Percentiles rank a stretch among this genome's conserved stretches.
Evolutionary conservation across 2,113 vertebrate genomes (phyloP).

Genomic region (Agelaius phoeniceus): DNA sequence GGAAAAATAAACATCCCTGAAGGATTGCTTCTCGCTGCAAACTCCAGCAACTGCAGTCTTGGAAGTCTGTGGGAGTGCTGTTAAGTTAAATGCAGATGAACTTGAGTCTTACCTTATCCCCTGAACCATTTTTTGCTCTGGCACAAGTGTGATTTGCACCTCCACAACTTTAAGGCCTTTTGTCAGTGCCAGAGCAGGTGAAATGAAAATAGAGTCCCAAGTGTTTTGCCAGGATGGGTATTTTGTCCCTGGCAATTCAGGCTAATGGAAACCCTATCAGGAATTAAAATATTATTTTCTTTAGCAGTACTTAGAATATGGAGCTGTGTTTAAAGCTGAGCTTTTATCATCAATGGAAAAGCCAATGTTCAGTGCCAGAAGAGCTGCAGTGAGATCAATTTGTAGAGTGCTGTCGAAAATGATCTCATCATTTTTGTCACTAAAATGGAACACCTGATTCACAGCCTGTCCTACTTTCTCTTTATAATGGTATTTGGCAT

Average conservation of each 20-base stretch:
- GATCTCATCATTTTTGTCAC: conserved; percentile 63
- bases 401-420: conserved; percentile 60
- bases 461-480: conserved; percentile 49
- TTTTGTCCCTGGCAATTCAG: conserved; percentile 39
- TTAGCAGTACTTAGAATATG: conserved; percentile 43
- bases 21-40: conserved; percentile 42
- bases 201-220: conserved; percentile 3
- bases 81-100: conserved; percentile 30
- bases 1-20: conserved; percentile 37
- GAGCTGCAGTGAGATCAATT: conserved; percentile 62
- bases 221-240: not conserved
- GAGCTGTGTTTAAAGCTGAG: conserved; percentile 30
- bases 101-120: not conserved
- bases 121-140: conserved; percentile 9
- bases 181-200: conserved; percentile 25
- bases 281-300: conserved; percentile 58
- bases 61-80: conserved; percentile 15
- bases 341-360: conserved; percentile 41
- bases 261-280: conserved; percentile 57
- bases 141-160: conserved; percentile 34
- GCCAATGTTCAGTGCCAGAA: conserved; percentile 43
- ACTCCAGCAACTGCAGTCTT: conserved; percentile 9
- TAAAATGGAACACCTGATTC: conserved; percentile 52
- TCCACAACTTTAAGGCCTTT: not conserved
- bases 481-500: conserved; percentile 53